These are phyloP conservation scores for Hypomecis punctinalis DNA, from an alignment of 2,888 invertebrate genomes.

Conservation along the genomic window DNA sequence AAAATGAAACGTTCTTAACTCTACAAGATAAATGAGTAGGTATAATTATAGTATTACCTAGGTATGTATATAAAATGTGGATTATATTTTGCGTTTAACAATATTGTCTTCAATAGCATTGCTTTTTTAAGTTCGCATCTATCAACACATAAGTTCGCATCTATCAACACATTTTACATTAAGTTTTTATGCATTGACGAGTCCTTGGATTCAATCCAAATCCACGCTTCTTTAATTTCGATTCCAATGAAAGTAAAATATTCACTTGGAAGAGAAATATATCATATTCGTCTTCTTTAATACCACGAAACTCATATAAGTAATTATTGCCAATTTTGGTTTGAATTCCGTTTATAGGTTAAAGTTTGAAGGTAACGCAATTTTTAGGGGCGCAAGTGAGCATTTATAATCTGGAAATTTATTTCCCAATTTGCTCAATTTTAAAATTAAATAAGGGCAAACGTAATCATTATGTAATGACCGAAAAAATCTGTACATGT, in stretches of 20 bases:
- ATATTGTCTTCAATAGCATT: conserved; percentile 83
- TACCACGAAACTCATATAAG: conserved; percentile 15
- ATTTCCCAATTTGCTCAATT: neutral
- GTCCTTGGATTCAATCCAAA: conserved; percentile 25
- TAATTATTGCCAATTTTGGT: conserved; percentile 32
- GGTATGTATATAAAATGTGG: conserved; percentile 72
- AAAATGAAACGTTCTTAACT: conserved; percentile 66
- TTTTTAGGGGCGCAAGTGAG: conserved; percentile 15
- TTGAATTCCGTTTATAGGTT: conserved; percentile 9
- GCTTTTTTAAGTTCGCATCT: conserved; percentile 60
- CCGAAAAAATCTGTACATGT: no score
- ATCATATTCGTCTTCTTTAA: conserved; percentile 18
- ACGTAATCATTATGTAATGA: no score
- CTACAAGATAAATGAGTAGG: conserved; percentile 64
- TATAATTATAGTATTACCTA: conserved; percentile 52
- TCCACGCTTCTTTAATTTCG: conserved; percentile 33
- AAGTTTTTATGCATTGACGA: conserved; percentile 37
- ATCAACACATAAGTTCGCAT: conserved; percentile 56
- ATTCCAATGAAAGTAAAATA: conserved; percentile 32
- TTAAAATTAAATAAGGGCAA: no score
- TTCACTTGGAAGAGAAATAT: conserved; percentile 23
- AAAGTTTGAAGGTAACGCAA: conserved; percentile 5
- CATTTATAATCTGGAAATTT: neutral
- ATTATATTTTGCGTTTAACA: conserved; percentile 79
- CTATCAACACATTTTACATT: conserved; percentile 58